Conservation (phyloP, 2,797 vertebrate genomes). For the Gephyroberyx darwinii region DNA sequence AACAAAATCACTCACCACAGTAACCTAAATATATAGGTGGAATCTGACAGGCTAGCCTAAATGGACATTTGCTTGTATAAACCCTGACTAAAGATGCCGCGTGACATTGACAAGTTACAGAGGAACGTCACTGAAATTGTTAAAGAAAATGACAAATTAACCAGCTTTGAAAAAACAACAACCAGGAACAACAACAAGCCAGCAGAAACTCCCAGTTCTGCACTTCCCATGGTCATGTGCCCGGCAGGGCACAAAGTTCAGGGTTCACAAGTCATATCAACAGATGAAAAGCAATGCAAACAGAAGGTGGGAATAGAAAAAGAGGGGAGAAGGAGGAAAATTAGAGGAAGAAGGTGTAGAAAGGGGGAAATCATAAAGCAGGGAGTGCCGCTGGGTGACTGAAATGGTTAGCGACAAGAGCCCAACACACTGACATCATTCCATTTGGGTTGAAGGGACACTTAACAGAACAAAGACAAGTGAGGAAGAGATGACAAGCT, state of each 20-base stretch:
- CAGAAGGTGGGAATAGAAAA: constrained; percentile 9
- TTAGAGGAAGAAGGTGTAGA: neutral
- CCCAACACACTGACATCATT: constrained; percentile 30
- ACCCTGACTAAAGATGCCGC: neutral
- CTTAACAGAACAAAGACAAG: constrained; percentile 23
- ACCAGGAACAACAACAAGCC: neutral
- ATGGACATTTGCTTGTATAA: constrained; percentile 11
- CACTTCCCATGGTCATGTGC: constrained; percentile 34
- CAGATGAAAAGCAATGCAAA: constrained; percentile 2
- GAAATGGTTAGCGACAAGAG: constrained; percentile 4
- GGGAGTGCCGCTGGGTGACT: constrained; percentile 19
- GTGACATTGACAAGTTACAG: constrained; percentile 13
- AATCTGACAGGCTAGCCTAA: neutral
- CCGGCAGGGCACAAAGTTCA: constrained; percentile 20
- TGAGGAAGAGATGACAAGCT: constrained; percentile 11
- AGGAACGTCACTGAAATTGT: neutral
- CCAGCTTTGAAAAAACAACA: constrained; percentile 3
- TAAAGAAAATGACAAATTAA: neutral
- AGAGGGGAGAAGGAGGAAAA: neutral
- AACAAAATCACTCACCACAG: neutral
- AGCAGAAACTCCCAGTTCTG: constrained; percentile 26
- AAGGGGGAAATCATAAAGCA: constrained; percentile 5
- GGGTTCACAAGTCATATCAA: constrained; percentile 24
- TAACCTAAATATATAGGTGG: neutral
- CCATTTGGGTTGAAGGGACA: constrained; percentile 7